A percentile compares a stretch with the other conserved stretches of the same genome.
Conservation (phyloP, 2,797 vertebrate species). For the Remorina albescens region DNA sequence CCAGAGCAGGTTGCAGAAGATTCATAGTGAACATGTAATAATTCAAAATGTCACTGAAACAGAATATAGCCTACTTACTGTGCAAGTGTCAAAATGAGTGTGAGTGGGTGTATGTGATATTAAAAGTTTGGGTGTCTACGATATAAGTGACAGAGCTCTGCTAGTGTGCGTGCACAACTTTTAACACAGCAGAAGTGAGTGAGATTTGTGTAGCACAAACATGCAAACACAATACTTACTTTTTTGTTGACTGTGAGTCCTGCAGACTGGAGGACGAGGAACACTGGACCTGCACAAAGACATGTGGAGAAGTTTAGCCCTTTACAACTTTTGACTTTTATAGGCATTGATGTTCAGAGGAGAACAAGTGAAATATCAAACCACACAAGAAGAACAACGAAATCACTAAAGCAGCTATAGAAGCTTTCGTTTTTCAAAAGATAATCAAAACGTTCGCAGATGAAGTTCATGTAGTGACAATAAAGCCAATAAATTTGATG, state of each 20-base stretch:
- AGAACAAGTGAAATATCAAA: not conserved
- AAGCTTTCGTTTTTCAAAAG: too few species aligned
- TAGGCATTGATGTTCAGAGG: not conserved
- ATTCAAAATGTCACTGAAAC: not conserved
- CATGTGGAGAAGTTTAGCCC: not conserved
- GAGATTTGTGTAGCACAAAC: not conserved
- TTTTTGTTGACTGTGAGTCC: not conserved
- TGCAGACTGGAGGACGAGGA: not conserved
- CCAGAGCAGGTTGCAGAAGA: not conserved
- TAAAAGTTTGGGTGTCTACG: conserved; percentile 24
- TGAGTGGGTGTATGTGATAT: conserved; percentile 31
- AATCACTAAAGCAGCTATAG: too few species aligned
- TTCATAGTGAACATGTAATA: not conserved
- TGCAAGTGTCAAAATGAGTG: conserved; percentile 29
- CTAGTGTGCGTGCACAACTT: conserved; percentile 16
- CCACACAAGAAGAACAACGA: not conserved
- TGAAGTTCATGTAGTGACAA: not conserved
- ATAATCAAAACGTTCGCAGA: too few species aligned
- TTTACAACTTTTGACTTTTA: not conserved
- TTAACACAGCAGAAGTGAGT: conserved; percentile 24
- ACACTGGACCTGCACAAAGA: not conserved
- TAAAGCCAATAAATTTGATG: too few species aligned
- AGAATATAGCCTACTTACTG: conserved; percentile 10
- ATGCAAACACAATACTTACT: not conserved
- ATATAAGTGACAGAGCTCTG: conserved; percentile 31